phyloP scores from a whole-genome alignment of 1,140 invertebrate genomes.

The Melipona quadrifasciata region DNA sequence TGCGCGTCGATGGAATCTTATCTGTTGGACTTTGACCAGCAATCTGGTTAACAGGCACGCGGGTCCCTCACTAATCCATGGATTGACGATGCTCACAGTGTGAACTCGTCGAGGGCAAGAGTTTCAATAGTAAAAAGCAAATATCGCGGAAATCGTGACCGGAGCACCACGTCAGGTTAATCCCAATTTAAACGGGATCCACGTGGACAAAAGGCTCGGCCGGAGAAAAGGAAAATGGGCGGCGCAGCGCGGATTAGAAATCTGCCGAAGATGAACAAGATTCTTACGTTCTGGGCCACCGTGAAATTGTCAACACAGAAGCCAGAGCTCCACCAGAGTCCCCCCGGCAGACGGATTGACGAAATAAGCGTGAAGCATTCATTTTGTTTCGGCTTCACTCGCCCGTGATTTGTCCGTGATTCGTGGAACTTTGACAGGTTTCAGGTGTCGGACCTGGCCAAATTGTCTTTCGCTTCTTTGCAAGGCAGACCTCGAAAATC shows the following conservation, averaged over 20 bases:
- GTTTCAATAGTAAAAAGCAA: background rate
- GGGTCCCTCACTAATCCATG: slow-evolving; percentile 51
- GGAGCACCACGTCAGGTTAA: slow-evolving; percentile 31
- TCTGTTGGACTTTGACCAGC: slow-evolving; percentile 67
- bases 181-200: slow-evolving; percentile 71
- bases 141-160: slow-evolving; percentile 13
- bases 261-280: slow-evolving; percentile 27
- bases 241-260: slow-evolving; percentile 38
- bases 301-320: slow-evolving; percentile 66
- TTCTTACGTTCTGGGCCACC: slow-evolving; percentile 32
- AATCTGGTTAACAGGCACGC: slow-evolving; percentile 69
- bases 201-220: slow-evolving; percentile 32
- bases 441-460: background rate
- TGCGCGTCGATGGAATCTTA: slow-evolving; percentile 51
- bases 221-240: slow-evolving; percentile 41
- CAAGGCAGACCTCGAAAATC: too few species aligned
- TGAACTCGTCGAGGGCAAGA: background rate
- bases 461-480: background rate
- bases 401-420: too few species aligned
- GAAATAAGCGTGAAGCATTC: background rate
- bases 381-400: background rate
- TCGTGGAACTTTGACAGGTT: background rate
- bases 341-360: background rate
- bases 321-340: background rate
- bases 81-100: slow-evolving; percentile 45